These are phyloP conservation scores for Smittia aterrima DNA, from an alignment of 2,888 invertebrate species.

Conservation along the genomic window DNA sequence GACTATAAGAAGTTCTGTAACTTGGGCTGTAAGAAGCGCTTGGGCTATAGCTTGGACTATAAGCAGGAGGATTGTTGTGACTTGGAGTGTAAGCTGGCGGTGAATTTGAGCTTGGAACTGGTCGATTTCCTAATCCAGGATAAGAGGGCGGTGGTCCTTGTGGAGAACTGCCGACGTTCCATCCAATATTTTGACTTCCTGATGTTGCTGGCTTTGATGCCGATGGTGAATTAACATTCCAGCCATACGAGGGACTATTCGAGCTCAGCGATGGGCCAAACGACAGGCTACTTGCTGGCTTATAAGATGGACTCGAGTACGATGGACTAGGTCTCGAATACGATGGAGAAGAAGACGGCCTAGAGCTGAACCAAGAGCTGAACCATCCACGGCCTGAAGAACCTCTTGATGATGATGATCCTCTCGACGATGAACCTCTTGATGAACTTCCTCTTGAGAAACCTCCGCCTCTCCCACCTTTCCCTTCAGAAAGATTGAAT, in stretches of 20 bases:
- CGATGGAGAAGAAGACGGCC: not conserved
- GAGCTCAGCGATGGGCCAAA: not conserved
- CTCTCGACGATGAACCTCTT: not conserved
- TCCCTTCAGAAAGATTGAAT: not conserved
- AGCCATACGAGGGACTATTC: not conserved
- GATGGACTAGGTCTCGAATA: not conserved
- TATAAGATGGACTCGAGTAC: not conserved
- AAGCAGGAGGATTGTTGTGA: not conserved
- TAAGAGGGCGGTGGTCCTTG: constrained; percentile 33
- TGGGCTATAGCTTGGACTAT: not conserved
- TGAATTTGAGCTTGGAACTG: not conserved
- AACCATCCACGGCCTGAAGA: not conserved
- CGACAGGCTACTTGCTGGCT: not conserved
- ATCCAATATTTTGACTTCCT: not conserved
- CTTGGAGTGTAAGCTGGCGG: constrained; percentile 28
- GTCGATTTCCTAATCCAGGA: constrained; percentile 21
- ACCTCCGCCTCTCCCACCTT: not conserved
- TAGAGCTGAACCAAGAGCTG: too few species aligned
- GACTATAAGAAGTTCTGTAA: not conserved
- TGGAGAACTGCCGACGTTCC: constrained; percentile 23
- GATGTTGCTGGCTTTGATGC: not conserved
- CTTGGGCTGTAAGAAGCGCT: too few species aligned
- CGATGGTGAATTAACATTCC: not conserved
- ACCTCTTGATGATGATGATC: not conserved
- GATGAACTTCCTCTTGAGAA: not conserved